phyloP scores from a whole-genome alignment of 2,797 vertebrate genomes.

The Pseudocheirus occidentalis region DNA sequence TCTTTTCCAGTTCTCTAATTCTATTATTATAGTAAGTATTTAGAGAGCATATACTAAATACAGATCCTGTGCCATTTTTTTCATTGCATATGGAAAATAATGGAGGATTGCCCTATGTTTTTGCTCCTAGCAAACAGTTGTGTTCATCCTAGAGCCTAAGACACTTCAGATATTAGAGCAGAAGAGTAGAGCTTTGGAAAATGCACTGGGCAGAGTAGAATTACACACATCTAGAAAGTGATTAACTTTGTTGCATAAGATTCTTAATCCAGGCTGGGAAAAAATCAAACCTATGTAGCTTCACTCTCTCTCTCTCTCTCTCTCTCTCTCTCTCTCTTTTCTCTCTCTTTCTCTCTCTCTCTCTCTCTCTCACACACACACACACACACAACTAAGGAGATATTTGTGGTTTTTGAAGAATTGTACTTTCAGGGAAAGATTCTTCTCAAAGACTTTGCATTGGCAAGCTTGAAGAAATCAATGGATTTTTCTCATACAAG shows the following conservation, averaged over 20 bases:
- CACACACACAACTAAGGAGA: neutral
- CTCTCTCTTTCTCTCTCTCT: too few relatives aligned
- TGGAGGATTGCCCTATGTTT: neutral
- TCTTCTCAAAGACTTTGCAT: neutral
- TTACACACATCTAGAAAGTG: neutral
- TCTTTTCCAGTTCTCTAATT: neutral
- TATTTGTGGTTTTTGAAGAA: neutral
- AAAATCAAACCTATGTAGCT: neutral
- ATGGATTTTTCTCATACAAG: neutral
- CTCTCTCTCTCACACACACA: too few relatives aligned
- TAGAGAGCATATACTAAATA: neutral
- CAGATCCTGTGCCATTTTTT: neutral
- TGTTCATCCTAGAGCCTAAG: neutral
- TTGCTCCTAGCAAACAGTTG: neutral
- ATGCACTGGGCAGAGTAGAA: neutral
- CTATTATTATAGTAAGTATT: neutral
- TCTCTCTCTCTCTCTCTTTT: too few relatives aligned
- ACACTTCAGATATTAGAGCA: neutral
- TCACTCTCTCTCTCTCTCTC: too few relatives aligned
- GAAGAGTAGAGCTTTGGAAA: neutral
- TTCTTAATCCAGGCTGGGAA: neutral
- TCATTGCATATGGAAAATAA: neutral
- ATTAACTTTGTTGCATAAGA: neutral
- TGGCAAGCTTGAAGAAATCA: neutral
- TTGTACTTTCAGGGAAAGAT: neutral